Percentiles rank a stretch among this genome's conserved stretches.
Conservation (phyloP, 1,140 invertebrate genomes). For the Caligus rogercresseyi region DNA sequence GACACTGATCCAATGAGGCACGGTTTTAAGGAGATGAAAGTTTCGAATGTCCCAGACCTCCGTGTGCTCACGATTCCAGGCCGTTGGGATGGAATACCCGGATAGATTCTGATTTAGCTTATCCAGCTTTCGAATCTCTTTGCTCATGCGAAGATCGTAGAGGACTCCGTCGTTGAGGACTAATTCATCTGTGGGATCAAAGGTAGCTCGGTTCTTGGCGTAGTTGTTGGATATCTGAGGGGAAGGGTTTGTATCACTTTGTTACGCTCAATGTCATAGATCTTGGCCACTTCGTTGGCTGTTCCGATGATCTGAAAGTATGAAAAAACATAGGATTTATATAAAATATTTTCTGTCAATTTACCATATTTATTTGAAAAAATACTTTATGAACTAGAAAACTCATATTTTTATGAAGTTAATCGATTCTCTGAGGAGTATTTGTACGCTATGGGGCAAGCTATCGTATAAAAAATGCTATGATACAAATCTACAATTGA, state of each 20-base stretch:
- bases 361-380: constrained; percentile 15
- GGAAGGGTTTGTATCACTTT: constrained; percentile 49
- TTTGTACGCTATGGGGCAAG: no score
- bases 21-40: constrained; percentile 79
- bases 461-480: no score
- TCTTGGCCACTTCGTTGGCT: constrained; percentile 32
- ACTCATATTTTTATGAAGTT: no score
- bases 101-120: constrained; percentile 86
- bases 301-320: constrained; percentile 7
- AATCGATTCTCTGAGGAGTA: no score
- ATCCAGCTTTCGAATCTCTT: constrained; percentile 89
- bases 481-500: no score
- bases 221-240: constrained; percentile 76
- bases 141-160: constrained; percentile 62
- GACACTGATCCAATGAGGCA: constrained; percentile 77
- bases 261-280: constrained; percentile 77
- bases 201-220: constrained; percentile 77
- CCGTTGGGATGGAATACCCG: constrained; percentile 93
- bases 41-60: constrained; percentile 85
- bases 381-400: neutral
- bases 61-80: constrained; percentile 58
- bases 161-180: constrained; percentile 87
- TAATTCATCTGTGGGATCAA: constrained; percentile 79
- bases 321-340: constrained; percentile 24
- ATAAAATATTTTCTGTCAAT: constrained; percentile 16